Conservation (phyloP, 1,140 invertebrate species). For the Bombus pyrosoma region DNA sequence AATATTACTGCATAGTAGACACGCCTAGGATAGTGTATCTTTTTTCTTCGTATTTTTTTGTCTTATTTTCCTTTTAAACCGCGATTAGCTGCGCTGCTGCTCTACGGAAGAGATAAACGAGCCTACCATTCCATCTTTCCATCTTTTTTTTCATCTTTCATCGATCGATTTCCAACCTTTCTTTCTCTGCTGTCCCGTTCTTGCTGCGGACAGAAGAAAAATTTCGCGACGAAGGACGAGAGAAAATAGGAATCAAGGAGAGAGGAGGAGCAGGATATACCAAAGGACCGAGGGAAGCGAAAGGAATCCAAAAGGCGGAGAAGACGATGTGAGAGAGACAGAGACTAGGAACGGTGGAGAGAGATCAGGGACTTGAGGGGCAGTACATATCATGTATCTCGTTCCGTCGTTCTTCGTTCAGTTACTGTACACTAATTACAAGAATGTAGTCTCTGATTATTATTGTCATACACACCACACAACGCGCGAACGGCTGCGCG, state of each 20-base stretch:
- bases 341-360: conserved; percentile 2
- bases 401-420: conserved; percentile 48
- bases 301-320: background rate
- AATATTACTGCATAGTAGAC: conserved; percentile 63
- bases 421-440: conserved; percentile 82
- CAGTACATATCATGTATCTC: conserved; percentile 44
- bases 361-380: conserved; percentile 5
- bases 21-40: conserved; percentile 62
- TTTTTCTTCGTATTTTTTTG: conserved; percentile 32
- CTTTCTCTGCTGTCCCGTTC: background rate
- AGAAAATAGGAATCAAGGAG: background rate
- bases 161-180: background rate
- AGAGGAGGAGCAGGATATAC: background rate
- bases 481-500: conserved; percentile 40
- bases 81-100: conserved; percentile 17
- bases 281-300: background rate
- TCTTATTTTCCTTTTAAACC: conserved; percentile 24
- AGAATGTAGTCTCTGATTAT: conserved; percentile 80
- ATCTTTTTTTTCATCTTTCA: background rate
- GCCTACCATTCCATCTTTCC: conserved; percentile 1
- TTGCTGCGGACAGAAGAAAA: background rate
- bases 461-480: conserved; percentile 81
- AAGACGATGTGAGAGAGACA: background rate
- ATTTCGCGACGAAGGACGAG: background rate
- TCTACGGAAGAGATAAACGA: conserved; percentile 40